Evolutionary conservation across 2,113 vertebrate genomes (phyloP).

Genomic region (Apodemus sylvaticus): DNA sequence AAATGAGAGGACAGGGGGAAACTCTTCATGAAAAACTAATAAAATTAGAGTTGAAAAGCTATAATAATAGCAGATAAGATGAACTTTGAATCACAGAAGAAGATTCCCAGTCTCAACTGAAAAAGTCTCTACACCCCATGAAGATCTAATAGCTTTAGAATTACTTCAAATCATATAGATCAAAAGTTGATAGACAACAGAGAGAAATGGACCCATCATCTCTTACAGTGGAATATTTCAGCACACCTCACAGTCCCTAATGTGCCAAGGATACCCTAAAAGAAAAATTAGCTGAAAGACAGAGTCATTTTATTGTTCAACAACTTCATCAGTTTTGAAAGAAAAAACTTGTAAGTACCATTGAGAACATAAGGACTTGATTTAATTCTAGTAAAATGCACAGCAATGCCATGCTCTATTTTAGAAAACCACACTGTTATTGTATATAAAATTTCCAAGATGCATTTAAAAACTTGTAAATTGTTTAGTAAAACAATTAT

Average conservation of each 20-base stretch:
- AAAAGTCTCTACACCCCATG: constrained; percentile 31
- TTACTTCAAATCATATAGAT: constrained; percentile 59
- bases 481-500: constrained; percentile 52
- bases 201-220: constrained; percentile 35
- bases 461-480: constrained; percentile 40
- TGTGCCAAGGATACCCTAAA: background rate
- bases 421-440: background rate
- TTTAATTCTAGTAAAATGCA: constrained; percentile 31
- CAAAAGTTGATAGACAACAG: constrained; percentile 28
- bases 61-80: background rate
- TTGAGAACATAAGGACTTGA: constrained; percentile 36
- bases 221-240: constrained; percentile 21
- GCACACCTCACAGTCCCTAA: background rate
- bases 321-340: background rate
- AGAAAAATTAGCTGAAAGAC: background rate
- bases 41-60: constrained; percentile 31
- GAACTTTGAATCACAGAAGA: background rate
- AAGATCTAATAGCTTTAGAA: constrained; percentile 62
- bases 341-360: constrained; percentile 20
- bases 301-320: background rate
- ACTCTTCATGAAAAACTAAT: constrained; percentile 35
- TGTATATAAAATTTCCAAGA: constrained; percentile 44
- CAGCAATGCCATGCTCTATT: constrained; percentile 39
- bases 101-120: background rate
- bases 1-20: constrained; percentile 38